phyloP scores from a whole-genome alignment of 2,888 invertebrate genomes.

The Dromius quadrimaculatus region DNA sequence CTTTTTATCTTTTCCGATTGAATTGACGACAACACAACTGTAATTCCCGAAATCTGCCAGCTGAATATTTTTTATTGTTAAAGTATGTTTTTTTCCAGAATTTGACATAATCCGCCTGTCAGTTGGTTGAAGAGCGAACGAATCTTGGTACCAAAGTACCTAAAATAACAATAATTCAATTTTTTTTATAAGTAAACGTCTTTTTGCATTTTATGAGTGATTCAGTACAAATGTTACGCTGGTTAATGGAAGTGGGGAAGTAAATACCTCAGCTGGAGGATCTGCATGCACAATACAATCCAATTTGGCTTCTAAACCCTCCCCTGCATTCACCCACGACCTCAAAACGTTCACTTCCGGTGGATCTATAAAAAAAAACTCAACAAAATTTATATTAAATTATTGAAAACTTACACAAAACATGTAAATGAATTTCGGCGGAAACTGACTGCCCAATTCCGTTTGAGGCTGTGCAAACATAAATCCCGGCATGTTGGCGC shows the following conservation, averaged over 20 bases:
- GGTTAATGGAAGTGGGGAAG: too few species aligned
- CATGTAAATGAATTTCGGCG: constrained; percentile 64
- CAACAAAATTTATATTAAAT: too few species aligned
- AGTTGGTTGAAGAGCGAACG: constrained; percentile 72
- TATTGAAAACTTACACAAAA: constrained; percentile 65
- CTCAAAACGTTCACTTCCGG: constrained; percentile 74
- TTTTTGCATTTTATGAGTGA: too few species aligned
- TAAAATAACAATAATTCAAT: constrained; percentile 59
- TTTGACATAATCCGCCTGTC: constrained; percentile 74
- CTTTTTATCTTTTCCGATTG: constrained; percentile 64
- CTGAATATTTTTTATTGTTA: constrained; percentile 73
- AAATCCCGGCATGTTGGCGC: constrained; percentile 67
- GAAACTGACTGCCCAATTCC: constrained; percentile 67
- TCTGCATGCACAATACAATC: constrained; percentile 75
- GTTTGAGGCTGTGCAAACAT: constrained; percentile 69
- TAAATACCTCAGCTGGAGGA: constrained; percentile 66
- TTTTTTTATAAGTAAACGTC: too few species aligned
- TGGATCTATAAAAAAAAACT: constrained; percentile 68
- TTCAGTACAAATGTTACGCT: too few species aligned
- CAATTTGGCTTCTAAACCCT: constrained; percentile 73
- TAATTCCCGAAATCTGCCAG: constrained; percentile 75
- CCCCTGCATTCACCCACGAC: constrained; percentile 74
- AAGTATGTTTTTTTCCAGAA: constrained; percentile 71
- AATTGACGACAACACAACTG: constrained; percentile 65
- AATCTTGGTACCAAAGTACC: constrained; percentile 77